These are phyloP conservation scores for Tribolium madens DNA, from an alignment of 1,140 invertebrate genomes.

Conservation along the genomic window DNA sequence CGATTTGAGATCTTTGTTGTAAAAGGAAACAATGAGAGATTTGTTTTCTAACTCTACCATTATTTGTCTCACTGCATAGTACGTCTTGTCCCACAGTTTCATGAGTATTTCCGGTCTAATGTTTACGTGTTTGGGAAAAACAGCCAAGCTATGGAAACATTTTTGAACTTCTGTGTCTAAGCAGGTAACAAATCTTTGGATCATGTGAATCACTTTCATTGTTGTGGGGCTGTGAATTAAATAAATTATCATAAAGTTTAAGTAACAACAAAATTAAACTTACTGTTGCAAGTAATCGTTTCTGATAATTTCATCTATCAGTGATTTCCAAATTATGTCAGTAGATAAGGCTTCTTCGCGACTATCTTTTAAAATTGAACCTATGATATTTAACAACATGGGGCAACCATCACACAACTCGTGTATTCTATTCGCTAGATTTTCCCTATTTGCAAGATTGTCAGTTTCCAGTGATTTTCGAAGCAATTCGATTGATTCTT, in stretches of 20 bases:
- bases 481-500: conserved; percentile 48
- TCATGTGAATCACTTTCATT: conserved; percentile 7
- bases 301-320: conserved; percentile 30
- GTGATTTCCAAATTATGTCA: conserved; percentile 46
- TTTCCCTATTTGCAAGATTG: conserved; percentile 21
- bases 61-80: conserved; percentile 63
- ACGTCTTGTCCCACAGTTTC: conserved; percentile 59
- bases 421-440: conserved; percentile 46
- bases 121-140: conserved; percentile 64
- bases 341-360: conserved; percentile 26
- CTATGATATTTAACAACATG: conserved; percentile 49
- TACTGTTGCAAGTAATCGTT: conserved; percentile 35
- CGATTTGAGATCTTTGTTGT: conserved; percentile 56
- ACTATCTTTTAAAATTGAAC: conserved; percentile 49
- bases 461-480: conserved; percentile 46
- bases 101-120: conserved; percentile 63
- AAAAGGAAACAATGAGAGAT: conserved; percentile 62
- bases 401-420: conserved; percentile 50
- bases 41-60: conserved; percentile 64
- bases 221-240: not conserved
- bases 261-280: conserved; percentile 1
- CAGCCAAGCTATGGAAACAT: conserved; percentile 62
- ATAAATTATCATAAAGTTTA: not conserved
- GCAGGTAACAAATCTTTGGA: conserved; percentile 10
- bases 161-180: not conserved